Conservation (phyloP, 2,113 vertebrate species). For the Thalassarche chlororhynchos region DNA sequence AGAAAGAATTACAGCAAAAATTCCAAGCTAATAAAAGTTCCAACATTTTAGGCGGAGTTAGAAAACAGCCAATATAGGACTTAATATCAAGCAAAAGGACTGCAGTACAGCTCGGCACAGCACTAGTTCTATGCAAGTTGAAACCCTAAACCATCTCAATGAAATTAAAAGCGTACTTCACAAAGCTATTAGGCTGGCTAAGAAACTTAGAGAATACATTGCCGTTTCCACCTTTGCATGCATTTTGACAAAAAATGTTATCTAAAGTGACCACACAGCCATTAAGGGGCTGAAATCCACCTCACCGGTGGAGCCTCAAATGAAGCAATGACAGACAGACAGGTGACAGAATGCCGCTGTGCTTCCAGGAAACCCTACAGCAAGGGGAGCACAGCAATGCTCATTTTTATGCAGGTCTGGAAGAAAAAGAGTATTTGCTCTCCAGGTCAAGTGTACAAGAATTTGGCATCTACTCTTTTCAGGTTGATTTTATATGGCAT, state of each 20-base stretch:
- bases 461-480: background rate
- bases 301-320: background rate
- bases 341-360: background rate
- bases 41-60: background rate
- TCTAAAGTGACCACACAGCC: background rate
- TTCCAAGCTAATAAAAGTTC: background rate
- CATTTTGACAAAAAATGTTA: background rate
- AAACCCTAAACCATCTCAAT: background rate
- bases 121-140: background rate
- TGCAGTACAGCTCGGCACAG: background rate
- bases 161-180: background rate
- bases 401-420: background rate
- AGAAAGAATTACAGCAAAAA: background rate
- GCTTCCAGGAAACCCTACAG: background rate
- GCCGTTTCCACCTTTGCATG: background rate
- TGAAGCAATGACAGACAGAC: background rate
- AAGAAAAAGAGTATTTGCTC: background rate
- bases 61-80: background rate
- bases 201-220: background rate
- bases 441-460: background rate
- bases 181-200: background rate
- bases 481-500: background rate
- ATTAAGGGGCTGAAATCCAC: background rate
- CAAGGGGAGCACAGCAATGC: background rate
- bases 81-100: background rate